Percentiles rank a stretch among this genome's conserved stretches.
Conservation (phyloP, 2,113 vertebrate genomes). For the Forbesichthys agassizii region DNA sequence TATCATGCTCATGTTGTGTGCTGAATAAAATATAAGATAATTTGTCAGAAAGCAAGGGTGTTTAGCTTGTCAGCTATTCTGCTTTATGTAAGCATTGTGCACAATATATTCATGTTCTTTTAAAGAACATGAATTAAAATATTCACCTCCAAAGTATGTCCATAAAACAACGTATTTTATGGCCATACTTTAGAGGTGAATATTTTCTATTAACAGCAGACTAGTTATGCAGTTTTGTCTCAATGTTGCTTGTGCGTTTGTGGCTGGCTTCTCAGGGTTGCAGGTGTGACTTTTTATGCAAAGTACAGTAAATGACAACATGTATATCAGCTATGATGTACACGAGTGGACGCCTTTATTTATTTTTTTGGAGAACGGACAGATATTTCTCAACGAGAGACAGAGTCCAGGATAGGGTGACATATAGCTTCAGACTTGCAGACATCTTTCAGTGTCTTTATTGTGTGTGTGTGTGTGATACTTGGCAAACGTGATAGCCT, state of each 20-base stretch:
- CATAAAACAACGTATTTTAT: no score
- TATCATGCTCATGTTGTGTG: not conserved
- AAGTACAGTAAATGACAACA: not conserved
- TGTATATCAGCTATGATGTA: constrained; percentile 41
- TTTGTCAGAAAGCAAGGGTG: not conserved
- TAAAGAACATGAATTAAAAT: no score
- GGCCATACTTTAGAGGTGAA: no score
- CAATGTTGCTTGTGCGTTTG: not conserved
- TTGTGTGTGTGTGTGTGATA: not conserved
- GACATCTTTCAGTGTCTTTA: constrained; percentile 13
- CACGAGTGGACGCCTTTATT: not conserved
- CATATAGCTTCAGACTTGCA: constrained; percentile 15
- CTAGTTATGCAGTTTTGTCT: not conserved
- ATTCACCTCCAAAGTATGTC: no score
- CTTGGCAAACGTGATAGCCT: not conserved
- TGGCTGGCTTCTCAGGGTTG: no score
- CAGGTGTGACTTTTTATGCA: no score
- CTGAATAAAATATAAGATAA: not conserved
- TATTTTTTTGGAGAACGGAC: not conserved
- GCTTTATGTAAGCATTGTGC: not conserved
- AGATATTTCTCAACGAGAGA: constrained; percentile 18
- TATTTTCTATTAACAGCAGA: no score
- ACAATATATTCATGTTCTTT: not conserved
- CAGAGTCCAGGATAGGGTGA: not conserved
- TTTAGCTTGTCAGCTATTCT: not conserved